phyloP scores from a whole-genome alignment of 2,113 vertebrate genomes.

The Pomatorhinus ruficollis region DNA sequence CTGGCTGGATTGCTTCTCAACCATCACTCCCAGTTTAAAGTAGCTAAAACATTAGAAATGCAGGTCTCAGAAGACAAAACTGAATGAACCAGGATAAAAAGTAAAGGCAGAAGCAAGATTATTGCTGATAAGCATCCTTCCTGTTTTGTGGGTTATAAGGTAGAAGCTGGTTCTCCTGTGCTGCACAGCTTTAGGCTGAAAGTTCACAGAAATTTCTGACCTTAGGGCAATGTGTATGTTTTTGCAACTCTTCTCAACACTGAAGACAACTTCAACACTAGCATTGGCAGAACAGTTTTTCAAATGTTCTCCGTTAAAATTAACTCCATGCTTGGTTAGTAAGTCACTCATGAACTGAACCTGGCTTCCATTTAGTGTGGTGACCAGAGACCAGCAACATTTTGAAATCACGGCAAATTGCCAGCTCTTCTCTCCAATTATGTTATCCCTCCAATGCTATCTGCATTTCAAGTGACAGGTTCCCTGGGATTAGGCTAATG shows the following conservation, averaged over 20 bases:
- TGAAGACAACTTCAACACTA: not conserved
- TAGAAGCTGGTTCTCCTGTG: not conserved
- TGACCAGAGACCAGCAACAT: not conserved
- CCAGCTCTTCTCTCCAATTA: not conserved
- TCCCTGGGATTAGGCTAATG: not conserved
- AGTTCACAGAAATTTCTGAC: not conserved
- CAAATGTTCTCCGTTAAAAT: not conserved
- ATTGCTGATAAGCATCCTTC: not conserved
- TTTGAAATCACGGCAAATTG: not conserved
- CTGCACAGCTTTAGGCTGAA: not conserved
- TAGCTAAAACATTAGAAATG: not conserved
- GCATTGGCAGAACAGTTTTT: not conserved
- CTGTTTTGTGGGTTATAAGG: accelerated
- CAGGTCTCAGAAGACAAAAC: not conserved
- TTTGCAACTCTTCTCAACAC: not conserved
- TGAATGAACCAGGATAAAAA: not conserved
- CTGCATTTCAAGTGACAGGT: not conserved
- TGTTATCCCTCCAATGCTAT: not conserved
- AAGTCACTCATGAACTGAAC: not conserved
- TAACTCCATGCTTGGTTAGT: not conserved
- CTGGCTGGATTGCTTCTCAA: not conserved
- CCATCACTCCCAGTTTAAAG: not conserved
- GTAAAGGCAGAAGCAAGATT: not conserved
- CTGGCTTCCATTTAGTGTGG: not conserved
- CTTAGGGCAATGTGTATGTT: not conserved